These are phyloP conservation scores for Ostrea denselamellosa DNA, from an alignment of 1,140 invertebrate genomes.

Conservation along the genomic window DNA sequence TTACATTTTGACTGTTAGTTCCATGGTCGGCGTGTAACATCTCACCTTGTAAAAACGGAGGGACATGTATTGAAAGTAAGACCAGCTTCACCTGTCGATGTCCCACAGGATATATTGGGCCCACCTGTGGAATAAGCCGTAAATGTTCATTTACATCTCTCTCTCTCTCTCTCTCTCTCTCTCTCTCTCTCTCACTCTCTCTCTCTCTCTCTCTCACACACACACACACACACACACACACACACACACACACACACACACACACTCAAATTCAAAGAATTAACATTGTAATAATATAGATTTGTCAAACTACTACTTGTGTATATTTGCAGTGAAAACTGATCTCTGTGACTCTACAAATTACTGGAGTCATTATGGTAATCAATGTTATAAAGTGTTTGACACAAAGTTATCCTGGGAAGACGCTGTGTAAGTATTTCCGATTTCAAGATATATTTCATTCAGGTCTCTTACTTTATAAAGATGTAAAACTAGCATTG, in stretches of 20 bases:
- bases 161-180: too few species aligned
- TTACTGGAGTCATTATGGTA: conserved; percentile 7
- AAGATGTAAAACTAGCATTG: not conserved
- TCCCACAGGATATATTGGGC: not conserved
- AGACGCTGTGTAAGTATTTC: conserved; percentile 27
- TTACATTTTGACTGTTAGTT: not conserved
- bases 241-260: too few species aligned
- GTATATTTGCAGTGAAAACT: not conserved
- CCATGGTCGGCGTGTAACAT: not conserved
- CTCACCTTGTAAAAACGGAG: conserved; percentile 1
- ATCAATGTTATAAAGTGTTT: not conserved
- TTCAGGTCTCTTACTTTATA: not conserved
- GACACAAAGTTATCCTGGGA: not conserved
- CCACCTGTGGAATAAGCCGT: not conserved
- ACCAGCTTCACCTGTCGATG: not conserved
- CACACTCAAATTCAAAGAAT: too few species aligned
- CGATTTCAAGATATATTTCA: not conserved
- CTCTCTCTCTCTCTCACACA: too few species aligned
- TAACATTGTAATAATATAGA: not conserved
- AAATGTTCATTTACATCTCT: too few species aligned
- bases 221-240: too few species aligned
- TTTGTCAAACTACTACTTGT: not conserved
- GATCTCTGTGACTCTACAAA: not conserved
- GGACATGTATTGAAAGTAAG: not conserved
- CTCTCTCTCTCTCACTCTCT: too few species aligned